Percentiles rank a stretch among this genome's conserved stretches.
Evolutionary conservation across 2,113 vertebrate genomes (phyloP).

Genomic region (Parus major): DNA sequence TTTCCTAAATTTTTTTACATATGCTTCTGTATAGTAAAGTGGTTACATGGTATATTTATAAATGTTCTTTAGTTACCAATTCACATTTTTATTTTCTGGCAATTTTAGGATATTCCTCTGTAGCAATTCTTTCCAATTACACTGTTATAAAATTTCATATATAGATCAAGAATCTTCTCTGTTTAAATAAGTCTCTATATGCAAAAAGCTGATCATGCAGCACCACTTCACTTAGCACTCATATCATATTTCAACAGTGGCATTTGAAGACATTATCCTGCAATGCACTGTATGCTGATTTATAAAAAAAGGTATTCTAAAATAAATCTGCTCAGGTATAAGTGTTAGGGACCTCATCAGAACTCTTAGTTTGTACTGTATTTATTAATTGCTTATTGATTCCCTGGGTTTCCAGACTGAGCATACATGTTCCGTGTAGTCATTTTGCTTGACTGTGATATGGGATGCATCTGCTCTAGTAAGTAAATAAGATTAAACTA

Average conservation of each 20-base stretch:
- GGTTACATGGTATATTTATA: neutral
- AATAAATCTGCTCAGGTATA: neutral
- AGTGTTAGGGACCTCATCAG: neutral
- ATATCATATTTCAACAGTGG: neutral
- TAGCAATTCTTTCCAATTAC: neutral
- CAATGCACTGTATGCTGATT: neutral
- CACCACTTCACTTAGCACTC: neutral
- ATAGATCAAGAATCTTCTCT: neutral
- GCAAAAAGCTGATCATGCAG: neutral
- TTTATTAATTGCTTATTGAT: neutral
- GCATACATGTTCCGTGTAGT: neutral
- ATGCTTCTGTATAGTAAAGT: neutral
- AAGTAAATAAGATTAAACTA: neutral
- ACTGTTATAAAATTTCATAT: neutral
- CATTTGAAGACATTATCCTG: neutral
- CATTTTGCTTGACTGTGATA: neutral
- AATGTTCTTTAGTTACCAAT: neutral
- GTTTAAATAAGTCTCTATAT: neutral
- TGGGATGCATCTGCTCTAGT: neutral
- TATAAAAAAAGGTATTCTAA: neutral
- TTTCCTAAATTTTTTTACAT: neutral
- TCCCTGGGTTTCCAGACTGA: neutral
- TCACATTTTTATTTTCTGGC: neutral
- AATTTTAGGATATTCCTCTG: neutral
- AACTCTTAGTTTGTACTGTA: neutral